Percentiles rank a stretch among this genome's conserved stretches.
phyloP scores from a whole-genome alignment of 2,888 invertebrate species.

The Machimus rusticus region DNA sequence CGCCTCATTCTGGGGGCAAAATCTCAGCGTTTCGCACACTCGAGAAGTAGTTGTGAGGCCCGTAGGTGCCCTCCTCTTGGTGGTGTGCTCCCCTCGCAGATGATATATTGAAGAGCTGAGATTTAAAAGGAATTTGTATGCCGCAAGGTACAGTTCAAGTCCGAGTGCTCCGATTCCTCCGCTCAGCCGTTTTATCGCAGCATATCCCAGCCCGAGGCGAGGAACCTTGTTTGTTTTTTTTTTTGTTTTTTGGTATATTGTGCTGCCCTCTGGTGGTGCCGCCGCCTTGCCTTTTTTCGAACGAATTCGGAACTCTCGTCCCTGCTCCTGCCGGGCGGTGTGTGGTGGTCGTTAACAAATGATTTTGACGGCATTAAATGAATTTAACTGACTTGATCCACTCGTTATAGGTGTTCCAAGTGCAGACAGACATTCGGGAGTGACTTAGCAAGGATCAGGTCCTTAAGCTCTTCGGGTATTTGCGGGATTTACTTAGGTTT shows the following conservation, averaged over 20 bases:
- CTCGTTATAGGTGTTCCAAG: slow-evolving; percentile 42
- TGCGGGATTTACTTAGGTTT: slow-evolving; percentile 36
- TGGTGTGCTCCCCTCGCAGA: slow-evolving; percentile 39
- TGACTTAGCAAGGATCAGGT: slow-evolving; percentile 48
- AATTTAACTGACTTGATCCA: slow-evolving; percentile 48
- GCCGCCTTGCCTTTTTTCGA: slow-evolving; percentile 3
- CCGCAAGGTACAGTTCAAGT: slow-evolving; percentile 43
- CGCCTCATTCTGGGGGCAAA: neutral
- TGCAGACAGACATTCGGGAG: slow-evolving; percentile 47
- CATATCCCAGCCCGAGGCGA: neutral
- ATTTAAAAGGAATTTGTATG: slow-evolving; percentile 49
- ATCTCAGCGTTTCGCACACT: slow-evolving; percentile 27
- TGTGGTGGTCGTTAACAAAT: slow-evolving; percentile 46
- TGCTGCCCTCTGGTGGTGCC: neutral
- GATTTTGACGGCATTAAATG: slow-evolving; percentile 47
- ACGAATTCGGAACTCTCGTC: slow-evolving; percentile 5
- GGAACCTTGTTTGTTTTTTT: no score
- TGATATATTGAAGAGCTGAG: slow-evolving; percentile 47
- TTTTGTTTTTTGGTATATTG: neutral
- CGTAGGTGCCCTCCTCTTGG: neutral
- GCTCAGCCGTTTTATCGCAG: slow-evolving; percentile 10
- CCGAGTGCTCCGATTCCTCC: slow-evolving; percentile 39
- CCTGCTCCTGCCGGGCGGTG: slow-evolving; percentile 17
- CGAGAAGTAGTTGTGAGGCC: slow-evolving; percentile 26
- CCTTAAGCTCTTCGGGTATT: slow-evolving; percentile 42